Evolutionary conservation across 1,140 invertebrate genomes (phyloP).

Genomic region (Trichonephila clavipes): DNA sequence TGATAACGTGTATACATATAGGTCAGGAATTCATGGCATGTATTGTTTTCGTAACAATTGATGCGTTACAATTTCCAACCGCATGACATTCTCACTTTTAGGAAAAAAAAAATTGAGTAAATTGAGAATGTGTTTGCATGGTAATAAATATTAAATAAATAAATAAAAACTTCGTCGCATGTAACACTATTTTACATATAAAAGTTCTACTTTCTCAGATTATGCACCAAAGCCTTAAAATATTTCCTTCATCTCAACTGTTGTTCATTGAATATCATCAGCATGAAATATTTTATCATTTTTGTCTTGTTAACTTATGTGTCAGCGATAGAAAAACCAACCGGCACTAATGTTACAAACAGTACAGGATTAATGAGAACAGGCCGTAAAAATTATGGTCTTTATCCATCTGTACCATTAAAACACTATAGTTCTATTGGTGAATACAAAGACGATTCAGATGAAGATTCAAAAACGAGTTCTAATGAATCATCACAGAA

Average conservation of each 20-base stretch:
- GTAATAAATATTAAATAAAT: too few relatives aligned
- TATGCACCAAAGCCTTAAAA: not conserved
- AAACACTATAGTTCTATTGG: conserved; percentile 24
- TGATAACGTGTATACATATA: not conserved
- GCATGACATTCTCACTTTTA: not conserved
- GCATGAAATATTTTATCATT: not conserved
- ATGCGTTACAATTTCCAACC: conserved; percentile 18
- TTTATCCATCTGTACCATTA: not conserved
- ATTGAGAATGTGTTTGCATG: not conserved
- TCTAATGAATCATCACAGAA: not conserved
- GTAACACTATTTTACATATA: not conserved
- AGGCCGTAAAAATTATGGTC: conserved; percentile 49
- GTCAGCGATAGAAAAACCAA: not conserved
- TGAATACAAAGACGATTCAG: conserved; percentile 29
- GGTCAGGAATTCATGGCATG: conserved; percentile 28
- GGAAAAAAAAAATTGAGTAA: not conserved
- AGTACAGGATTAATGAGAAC: not conserved
- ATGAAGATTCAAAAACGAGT: not conserved
- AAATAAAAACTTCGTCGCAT: not conserved
- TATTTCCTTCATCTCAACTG: not conserved
- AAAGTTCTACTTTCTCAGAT: not conserved
- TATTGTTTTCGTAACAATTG: not conserved
- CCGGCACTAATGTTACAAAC: too few relatives aligned
- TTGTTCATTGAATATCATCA: not conserved
- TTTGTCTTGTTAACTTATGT: not conserved